These are phyloP conservation scores for Margaritifera margaritifera DNA, from an alignment of 2,888 invertebrate species.

Conservation along the genomic window DNA sequence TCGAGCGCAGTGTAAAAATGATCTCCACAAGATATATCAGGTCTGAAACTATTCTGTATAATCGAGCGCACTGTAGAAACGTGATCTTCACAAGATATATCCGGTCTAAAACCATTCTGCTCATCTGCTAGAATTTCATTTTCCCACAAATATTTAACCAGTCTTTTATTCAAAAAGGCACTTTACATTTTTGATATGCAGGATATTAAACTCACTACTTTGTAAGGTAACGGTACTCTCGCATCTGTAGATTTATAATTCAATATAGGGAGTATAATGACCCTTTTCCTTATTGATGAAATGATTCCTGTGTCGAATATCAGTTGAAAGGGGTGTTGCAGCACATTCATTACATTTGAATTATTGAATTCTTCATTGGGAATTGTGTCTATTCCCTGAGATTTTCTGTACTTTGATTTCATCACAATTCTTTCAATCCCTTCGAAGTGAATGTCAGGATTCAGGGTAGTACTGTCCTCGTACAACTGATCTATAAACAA, in stretches of 20 bases:
- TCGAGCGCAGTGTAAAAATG: too few relatives aligned
- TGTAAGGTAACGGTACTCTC: conserved; percentile 14
- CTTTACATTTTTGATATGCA: conserved; percentile 22
- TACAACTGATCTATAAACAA: too few relatives aligned
- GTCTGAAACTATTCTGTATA: too few relatives aligned
- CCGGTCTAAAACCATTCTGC: conserved; percentile 11
- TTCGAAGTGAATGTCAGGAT: too few relatives aligned
- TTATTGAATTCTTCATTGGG: conserved; percentile 6
- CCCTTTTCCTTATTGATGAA: conserved; percentile 11
- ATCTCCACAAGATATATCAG: too few relatives aligned
- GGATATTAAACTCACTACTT: conserved; percentile 22
- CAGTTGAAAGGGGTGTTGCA: conserved; percentile 20
- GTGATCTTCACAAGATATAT: conserved; percentile 13
- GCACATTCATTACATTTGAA: conserved; percentile 4
- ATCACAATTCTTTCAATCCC: too few relatives aligned
- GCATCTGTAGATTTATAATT: conserved; percentile 7
- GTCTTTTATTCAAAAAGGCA: conserved; percentile 17
- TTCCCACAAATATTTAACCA: conserved; percentile 14
- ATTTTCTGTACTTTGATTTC: too few relatives aligned
- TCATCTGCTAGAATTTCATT: conserved; percentile 15
- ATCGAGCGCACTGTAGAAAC: conserved; percentile 79
- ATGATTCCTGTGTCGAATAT: conserved; percentile 16
- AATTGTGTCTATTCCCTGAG: conserved; percentile 3
- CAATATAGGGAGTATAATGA: conserved; percentile 17
- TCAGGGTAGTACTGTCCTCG: too few relatives aligned